These are phyloP conservation scores for Anarrhichthys ocellatus DNA, from an alignment of 2,113 vertebrate genomes.

Conservation along the genomic window DNA sequence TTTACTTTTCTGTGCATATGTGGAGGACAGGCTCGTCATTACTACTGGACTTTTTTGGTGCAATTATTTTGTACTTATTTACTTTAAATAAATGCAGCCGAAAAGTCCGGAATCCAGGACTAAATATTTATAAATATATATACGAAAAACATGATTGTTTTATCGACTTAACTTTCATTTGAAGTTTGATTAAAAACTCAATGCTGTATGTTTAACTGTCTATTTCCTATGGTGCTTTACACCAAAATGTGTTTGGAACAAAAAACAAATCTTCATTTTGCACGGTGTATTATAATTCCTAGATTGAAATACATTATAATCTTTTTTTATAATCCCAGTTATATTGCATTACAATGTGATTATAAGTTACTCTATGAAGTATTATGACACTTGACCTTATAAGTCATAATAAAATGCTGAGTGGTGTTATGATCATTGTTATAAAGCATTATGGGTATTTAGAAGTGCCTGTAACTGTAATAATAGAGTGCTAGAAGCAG, in stretches of 20 bases:
- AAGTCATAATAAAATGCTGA: neutral
- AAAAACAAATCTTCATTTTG: neutral
- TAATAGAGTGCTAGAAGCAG: too few species aligned
- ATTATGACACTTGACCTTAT: neutral
- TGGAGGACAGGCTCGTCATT: neutral
- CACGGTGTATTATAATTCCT: neutral
- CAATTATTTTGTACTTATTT: neutral
- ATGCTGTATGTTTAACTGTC: slow-evolving; percentile 21
- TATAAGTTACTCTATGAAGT: neutral
- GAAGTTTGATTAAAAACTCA: neutral
- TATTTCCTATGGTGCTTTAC: slow-evolving; percentile 11
- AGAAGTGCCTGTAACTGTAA: too few species aligned
- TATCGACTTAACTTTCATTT: neutral
- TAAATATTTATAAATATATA: neutral
- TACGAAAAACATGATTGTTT: neutral
- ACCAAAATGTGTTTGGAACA: slow-evolving; percentile 10
- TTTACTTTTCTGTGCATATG: slow-evolving; percentile 10
- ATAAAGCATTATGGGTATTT: too few species aligned
- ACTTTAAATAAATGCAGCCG: neutral
- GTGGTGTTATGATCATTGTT: too few species aligned
- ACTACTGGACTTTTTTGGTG: neutral
- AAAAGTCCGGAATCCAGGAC: neutral
- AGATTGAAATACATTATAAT: too few species aligned
- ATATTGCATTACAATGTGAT: neutral
- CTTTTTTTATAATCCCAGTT: neutral